These are phyloP conservation scores for Parapristionchus giblindavisi DNA, from an alignment of 2,888 invertebrate species.

Conservation along the genomic window DNA sequence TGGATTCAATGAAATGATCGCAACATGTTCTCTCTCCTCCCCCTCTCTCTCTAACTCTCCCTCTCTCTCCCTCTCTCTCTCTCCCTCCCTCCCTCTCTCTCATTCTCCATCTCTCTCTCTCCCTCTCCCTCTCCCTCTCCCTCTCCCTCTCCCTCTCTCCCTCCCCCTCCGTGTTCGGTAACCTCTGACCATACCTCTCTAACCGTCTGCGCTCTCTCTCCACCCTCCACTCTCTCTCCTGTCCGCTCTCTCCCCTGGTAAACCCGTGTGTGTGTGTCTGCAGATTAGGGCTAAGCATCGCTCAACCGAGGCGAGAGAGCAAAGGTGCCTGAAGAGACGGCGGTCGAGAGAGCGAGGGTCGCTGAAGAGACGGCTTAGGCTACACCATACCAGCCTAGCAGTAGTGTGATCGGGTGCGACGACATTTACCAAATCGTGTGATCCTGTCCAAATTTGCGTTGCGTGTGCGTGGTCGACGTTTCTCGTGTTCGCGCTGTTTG, in stretches of 20 bases:
- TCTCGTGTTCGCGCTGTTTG: too few species aligned
- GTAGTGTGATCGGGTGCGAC: too few species aligned
- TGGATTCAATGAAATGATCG: neutral
- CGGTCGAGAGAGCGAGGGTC: too few species aligned
- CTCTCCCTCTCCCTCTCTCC: neutral
- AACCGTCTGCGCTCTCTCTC: constrained; percentile 1
- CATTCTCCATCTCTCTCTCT: neutral
- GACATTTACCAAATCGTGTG: too few species aligned
- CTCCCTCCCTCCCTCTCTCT: neutral
- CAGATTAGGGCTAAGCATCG: too few species aligned
- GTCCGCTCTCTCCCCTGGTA: neutral
- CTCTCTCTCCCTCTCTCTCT: constrained; percentile 8
- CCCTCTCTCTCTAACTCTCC: neutral
- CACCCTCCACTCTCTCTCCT: neutral
- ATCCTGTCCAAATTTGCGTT: too few species aligned
- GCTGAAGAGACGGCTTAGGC: too few species aligned
- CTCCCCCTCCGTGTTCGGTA: neutral
- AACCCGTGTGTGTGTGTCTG: too few species aligned
- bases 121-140: neutral
- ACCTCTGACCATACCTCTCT: neutral
- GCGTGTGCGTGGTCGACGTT: too few species aligned
- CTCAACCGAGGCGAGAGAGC: too few species aligned
- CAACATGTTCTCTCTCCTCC: neutral
- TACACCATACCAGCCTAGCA: too few species aligned
- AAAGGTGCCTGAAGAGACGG: too few species aligned